Percentiles rank a stretch among this genome's conserved stretches.
Evolutionary conservation across 2,113 vertebrate genomes (phyloP).

Genomic region (Tetraodon nigroviridis): DNA sequence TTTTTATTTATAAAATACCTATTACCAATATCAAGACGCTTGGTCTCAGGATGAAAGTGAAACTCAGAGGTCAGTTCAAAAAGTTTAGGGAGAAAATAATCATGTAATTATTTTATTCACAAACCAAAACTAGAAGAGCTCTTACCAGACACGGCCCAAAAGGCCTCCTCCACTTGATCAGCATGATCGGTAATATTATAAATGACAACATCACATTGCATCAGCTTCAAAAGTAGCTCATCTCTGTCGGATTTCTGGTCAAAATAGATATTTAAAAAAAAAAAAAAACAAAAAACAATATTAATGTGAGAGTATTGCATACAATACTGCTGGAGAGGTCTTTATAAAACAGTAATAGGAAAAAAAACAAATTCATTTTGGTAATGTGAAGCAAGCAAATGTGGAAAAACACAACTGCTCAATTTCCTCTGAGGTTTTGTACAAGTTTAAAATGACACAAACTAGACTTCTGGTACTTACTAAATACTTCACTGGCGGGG

Average conservation of each 20-base stretch:
- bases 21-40: too few relatives aligned
- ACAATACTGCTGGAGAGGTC: too few relatives aligned
- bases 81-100: too few relatives aligned
- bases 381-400: too few relatives aligned
- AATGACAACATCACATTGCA: slow-evolving; percentile 83
- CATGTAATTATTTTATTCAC: too few relatives aligned
- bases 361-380: not conserved
- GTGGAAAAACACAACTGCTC: too few relatives aligned
- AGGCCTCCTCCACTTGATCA: slow-evolving; percentile 81
- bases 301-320: too few relatives aligned
- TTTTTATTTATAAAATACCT: too few relatives aligned
- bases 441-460: not conserved
- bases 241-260: slow-evolving; percentile 60
- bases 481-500: slow-evolving; percentile 71
- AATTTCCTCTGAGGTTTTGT: too few relatives aligned
- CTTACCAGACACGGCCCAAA: slow-evolving; percentile 85
- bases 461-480: slow-evolving; percentile 66
- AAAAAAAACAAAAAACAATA: not conserved
- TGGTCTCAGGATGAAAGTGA: too few relatives aligned
- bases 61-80: too few relatives aligned
- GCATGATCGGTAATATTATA: slow-evolving; percentile 84
- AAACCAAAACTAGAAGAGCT: not conserved
- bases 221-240: slow-evolving; percentile 74
- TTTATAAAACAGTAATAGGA: not conserved
- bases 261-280: slow-evolving; percentile 9